Evolutionary conservation across 2,888 invertebrate species (phyloP).

Genomic region (Dugesia japonica): DNA sequence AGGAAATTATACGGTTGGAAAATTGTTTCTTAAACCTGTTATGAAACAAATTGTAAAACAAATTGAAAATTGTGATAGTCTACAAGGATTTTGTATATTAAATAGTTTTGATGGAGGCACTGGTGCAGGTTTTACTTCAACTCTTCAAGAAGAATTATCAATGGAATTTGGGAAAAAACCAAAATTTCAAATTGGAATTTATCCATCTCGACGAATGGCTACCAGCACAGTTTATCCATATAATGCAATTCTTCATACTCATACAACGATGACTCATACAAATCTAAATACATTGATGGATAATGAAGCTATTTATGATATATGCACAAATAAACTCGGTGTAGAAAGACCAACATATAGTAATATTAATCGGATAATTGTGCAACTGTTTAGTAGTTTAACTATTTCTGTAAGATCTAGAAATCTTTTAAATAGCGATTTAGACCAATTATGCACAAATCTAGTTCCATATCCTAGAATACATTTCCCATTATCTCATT

Average conservation of each 20-base stretch:
- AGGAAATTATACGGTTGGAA: conserved; percentile 62
- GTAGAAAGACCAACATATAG: conserved; percentile 21
- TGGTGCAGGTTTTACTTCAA: conserved; percentile 31
- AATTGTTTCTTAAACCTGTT: conserved; percentile 59
- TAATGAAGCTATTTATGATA: conserved; percentile 33
- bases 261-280: conserved; percentile 26
- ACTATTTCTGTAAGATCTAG: conserved; percentile 17
- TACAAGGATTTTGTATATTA: conserved; percentile 38
- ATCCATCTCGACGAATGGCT: conserved; percentile 31
- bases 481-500: conserved; percentile 23
- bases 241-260: conserved; percentile 30
- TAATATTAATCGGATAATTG: conserved; percentile 28
- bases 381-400: conserved; percentile 25
- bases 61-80: conserved; percentile 62
- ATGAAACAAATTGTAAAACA: conserved; percentile 57
- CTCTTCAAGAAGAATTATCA: conserved; percentile 28
- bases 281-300: conserved; percentile 28
- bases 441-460: conserved; percentile 30
- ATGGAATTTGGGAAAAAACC: conserved; percentile 32
- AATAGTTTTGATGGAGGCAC: conserved; percentile 29
- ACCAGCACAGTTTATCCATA: conserved; percentile 32
- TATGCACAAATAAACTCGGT: neutral
- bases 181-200: conserved; percentile 29
- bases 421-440: conserved; percentile 25
- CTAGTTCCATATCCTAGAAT: conserved; percentile 32